Base-by-base conservation (phyloP, 2,888 invertebrate genomes). In the Allolobophora icterica region DNA sequence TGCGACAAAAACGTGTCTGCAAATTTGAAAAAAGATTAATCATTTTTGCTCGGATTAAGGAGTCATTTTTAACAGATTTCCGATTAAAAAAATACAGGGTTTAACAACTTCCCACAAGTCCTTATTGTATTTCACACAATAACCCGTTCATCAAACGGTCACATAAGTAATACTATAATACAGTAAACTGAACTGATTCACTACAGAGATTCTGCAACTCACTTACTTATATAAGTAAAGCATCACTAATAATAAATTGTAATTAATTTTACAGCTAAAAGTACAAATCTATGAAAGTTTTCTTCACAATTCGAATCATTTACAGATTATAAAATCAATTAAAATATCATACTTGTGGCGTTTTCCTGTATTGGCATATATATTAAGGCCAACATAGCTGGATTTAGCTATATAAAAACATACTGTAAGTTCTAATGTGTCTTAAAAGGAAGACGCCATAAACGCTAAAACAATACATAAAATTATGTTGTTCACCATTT, bases 291-390 rank as follows among this genome's bases (percentile, higher is more conserved):
- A 30, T n/a, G n/a, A 71, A 0, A 30, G 5, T n/a, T n/a, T 71
- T 71, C 71, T 71, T 71, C 71, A n/a, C 71, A 30, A 71, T 71
- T 71, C n/a, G n/a, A 71, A 71, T 71, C 71, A 71, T 71, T 71
- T 71, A 71, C n/a, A 71, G 30, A 71, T n/a, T 30, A n/a, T 11
- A n/a, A 30, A 71, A 71, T 71, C 71, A 71, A 71, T 17, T 71
- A n/a, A 71, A 71, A 71, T 30, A 71, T 11, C 71, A 71, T n/a
- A n/a, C 30, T 8, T 71, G 71, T 71, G 71, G 71, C n/a, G 71
- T 71, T 8, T 71, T 71, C 71, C 24, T 52, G 6, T 52, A 24
- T 24, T 24, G 21, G 24, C 52, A 52, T 52, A 24, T 24, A 24
- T 24, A 24, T 24, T 21, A 11, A 45, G 13, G 45, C 15, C 45